Percentiles rank a stretch among this genome's conserved stretches.
Evolutionary conservation across 2,888 invertebrate genomes (phyloP).

Genomic region (Oxystoma pomonae): DNA sequence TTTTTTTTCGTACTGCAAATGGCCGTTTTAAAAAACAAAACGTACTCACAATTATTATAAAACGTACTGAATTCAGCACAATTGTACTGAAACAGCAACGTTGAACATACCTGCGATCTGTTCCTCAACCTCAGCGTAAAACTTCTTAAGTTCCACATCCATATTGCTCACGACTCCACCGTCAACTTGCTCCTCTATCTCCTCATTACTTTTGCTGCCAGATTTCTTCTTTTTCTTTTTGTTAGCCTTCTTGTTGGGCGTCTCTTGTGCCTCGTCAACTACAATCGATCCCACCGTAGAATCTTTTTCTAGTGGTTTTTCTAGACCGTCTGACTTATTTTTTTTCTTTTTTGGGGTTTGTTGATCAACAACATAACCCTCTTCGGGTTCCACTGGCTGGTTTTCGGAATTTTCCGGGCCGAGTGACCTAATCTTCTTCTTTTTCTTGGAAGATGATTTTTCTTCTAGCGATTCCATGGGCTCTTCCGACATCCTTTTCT

Average conservation of each 20-base stretch:
- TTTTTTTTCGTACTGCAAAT: too few species aligned
- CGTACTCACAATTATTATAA: too few species aligned
- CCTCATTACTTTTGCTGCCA: not conserved
- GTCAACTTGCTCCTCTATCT: not conserved
- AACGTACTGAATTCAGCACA: too few species aligned
- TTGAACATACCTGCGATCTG: not conserved
- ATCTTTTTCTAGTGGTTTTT: too few species aligned
- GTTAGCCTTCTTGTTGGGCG: not conserved
- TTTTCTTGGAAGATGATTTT: not conserved
- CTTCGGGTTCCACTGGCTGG: too few species aligned
- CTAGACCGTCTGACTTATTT: too few species aligned
- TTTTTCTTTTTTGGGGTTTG: too few species aligned
- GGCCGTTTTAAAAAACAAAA: too few species aligned
- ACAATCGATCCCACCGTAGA: too few species aligned
- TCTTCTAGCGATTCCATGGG: not conserved
- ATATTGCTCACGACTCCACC: not conserved
- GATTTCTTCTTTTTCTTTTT: not conserved
- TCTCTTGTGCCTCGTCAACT: not conserved
- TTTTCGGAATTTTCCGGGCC: not conserved
- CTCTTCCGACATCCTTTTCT: conserved; percentile 2
- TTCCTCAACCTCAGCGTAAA: not conserved
- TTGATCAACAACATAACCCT: too few species aligned
- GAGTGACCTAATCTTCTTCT: not conserved
- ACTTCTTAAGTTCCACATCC: not conserved
- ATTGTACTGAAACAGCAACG: too few species aligned